These are phyloP conservation scores for Pseudeuparius sepicola DNA, from an alignment of 2,888 invertebrate genomes.

Conservation along the genomic window DNA sequence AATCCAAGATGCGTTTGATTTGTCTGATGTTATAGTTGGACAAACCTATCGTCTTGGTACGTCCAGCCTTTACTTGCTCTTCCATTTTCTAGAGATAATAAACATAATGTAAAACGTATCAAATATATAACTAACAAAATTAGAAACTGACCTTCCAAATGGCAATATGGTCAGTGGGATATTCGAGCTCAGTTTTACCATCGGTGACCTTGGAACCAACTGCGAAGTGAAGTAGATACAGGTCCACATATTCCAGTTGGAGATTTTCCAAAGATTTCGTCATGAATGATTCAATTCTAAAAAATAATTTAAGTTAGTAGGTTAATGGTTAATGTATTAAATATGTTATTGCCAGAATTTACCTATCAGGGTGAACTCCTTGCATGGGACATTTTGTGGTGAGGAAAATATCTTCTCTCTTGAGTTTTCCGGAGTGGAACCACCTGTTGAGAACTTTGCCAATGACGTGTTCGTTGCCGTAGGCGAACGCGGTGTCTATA, in stretches of 20 bases:
- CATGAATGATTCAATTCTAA: constrained; percentile 51
- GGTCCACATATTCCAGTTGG: constrained; percentile 65
- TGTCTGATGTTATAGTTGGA: constrained; percentile 73
- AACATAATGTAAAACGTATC: not conserved
- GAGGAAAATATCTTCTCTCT: constrained; percentile 66
- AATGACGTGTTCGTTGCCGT: constrained; percentile 63
- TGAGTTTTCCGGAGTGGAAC: constrained; percentile 54
- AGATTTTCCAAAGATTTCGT: constrained; percentile 56
- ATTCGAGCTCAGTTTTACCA: constrained; percentile 48
- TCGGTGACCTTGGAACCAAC: constrained; percentile 45
- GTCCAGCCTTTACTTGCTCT: constrained; percentile 54
- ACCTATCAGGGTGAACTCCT: constrained; percentile 56
- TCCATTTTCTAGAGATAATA: constrained; percentile 41
- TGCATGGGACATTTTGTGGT: constrained; percentile 67
- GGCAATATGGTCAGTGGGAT: constrained; percentile 56
- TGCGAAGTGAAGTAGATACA: constrained; percentile 70
- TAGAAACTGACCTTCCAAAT: constrained; percentile 54
- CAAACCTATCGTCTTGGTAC: constrained; percentile 68
- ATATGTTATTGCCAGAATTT: constrained; percentile 1
- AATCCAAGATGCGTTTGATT: constrained; percentile 47
- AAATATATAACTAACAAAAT: not conserved
- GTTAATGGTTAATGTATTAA: too few species aligned
- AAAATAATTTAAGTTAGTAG: too few species aligned
- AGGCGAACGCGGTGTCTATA: constrained; percentile 67
- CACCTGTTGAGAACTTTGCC: constrained; percentile 61